Evolutionary conservation across 2,113 vertebrate genomes (phyloP).

Genomic region (Hystrix brachyura): DNA sequence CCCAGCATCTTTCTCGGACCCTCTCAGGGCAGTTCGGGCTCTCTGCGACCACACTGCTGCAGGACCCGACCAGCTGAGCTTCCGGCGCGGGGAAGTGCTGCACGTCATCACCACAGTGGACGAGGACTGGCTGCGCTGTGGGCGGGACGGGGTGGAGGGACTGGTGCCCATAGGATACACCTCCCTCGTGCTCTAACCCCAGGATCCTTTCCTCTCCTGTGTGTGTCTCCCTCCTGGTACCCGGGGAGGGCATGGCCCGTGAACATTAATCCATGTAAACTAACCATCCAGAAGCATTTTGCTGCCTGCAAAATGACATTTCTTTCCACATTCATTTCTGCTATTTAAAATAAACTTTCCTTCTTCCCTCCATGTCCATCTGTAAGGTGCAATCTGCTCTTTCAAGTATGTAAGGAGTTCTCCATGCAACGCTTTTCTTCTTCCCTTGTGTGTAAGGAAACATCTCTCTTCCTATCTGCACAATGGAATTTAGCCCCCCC

Average conservation of each 20-base stretch:
- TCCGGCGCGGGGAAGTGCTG: slow-evolving; percentile 94
- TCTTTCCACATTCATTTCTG: slow-evolving; percentile 26
- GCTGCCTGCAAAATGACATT: slow-evolving; percentile 32
- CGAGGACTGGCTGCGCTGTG: slow-evolving; percentile 97
- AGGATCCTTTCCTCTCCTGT: not conserved
- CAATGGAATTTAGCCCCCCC: not conserved
- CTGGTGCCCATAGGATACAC: slow-evolving; percentile 96
- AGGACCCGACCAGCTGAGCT: slow-evolving; percentile 90
- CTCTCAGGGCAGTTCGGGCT: slow-evolving; percentile 91
- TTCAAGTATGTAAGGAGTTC: not conserved
- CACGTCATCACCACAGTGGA: slow-evolving; percentile 92
- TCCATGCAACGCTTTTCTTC: not conserved
- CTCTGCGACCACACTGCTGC: slow-evolving; percentile 93
- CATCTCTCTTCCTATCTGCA: not conserved
- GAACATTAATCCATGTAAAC: not conserved
- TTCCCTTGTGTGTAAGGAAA: not conserved
- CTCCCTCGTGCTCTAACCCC: slow-evolving; percentile 93
- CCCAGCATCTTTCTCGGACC: not conserved
- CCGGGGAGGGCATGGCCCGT: slow-evolving; percentile 10
- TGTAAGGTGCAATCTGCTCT: slow-evolving; percentile 64
- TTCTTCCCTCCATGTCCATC: not conserved
- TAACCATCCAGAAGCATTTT: not conserved
- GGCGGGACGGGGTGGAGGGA: slow-evolving; percentile 91
- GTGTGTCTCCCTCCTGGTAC: not conserved
- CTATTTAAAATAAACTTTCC: slow-evolving; percentile 42